Evolutionary conservation across 2,113 vertebrate species (phyloP).

Genomic region (Tricholaema leucomelas): DNA sequence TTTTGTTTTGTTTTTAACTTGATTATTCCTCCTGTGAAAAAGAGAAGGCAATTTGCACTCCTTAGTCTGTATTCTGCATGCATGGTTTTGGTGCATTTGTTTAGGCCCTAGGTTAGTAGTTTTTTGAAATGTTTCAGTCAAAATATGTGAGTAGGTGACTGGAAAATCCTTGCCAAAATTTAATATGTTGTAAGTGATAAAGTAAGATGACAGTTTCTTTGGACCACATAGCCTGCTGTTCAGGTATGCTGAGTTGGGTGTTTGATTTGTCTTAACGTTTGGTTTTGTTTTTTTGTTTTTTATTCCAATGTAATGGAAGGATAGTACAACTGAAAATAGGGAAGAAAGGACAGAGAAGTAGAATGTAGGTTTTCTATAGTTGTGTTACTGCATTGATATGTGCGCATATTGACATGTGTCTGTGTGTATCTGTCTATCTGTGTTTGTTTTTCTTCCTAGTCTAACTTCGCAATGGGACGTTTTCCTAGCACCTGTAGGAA

Average conservation of each 20-base stretch:
- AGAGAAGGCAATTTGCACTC: background rate
- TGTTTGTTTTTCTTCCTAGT: slow-evolving; percentile 79
- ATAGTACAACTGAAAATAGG: background rate
- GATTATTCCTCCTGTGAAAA: background rate
- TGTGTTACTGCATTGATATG: background rate
- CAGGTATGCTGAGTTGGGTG: background rate
- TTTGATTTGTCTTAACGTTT: background rate
- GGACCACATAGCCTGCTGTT: background rate
- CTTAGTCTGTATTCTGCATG: background rate
- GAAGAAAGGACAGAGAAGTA: background rate
- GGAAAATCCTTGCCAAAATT: background rate
- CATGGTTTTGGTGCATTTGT: background rate
- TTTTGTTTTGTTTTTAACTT: background rate
- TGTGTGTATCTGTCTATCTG: background rate
- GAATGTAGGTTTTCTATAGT: background rate
- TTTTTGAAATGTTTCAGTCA: background rate
- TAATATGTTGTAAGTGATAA: background rate
- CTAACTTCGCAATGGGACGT: slow-evolving; percentile 98
- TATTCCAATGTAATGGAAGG: background rate
- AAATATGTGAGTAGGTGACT: background rate
- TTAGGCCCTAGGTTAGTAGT: background rate
- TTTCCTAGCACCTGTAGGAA: slow-evolving; percentile 96
- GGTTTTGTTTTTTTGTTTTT: too few relatives aligned
- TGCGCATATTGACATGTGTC: background rate
- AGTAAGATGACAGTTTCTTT: background rate